These are phyloP conservation scores for Hydrozoanthus tunicans DNA, from an alignment of 64 coral and sea anemone species.

Conservation along the genomic window DNA sequence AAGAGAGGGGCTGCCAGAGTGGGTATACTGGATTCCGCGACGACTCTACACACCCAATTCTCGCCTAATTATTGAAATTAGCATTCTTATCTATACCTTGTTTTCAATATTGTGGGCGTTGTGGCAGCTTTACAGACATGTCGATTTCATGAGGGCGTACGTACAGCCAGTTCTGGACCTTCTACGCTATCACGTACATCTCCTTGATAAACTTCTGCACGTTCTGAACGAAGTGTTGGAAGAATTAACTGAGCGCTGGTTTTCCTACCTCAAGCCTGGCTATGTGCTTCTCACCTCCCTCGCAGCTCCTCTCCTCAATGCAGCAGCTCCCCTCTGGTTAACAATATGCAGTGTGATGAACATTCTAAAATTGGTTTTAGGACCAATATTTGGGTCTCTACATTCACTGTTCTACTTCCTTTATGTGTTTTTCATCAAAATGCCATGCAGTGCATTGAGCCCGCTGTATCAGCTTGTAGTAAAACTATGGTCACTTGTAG, in stretches of 20 bases:
- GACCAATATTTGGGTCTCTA: conserved; percentile 54
- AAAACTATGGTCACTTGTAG: conserved; percentile 57
- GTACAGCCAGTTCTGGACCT: conserved; percentile 77
- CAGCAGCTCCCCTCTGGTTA: conserved; percentile 50
- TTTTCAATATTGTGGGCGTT: conserved; percentile 94
- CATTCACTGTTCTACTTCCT: conserved; percentile 66
- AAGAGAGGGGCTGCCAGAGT: conserved; percentile 88
- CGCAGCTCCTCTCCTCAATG: conserved; percentile 65
- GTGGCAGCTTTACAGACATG: conserved; percentile 97
- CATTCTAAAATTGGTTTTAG: conserved; percentile 53
- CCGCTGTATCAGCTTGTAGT: conserved; percentile 50
- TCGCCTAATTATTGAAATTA: conserved; percentile 73
- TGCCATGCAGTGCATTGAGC: conserved; percentile 57
- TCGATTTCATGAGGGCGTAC: conserved; percentile 91
- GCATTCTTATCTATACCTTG: conserved; percentile 78
- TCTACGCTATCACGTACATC: conserved; percentile 75
- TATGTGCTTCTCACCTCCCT: conserved; percentile 79
- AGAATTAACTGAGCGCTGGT: conserved; percentile 86
- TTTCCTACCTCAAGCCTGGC: conserved; percentile 87
- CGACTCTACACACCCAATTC: conserved; percentile 79
- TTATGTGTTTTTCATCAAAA: conserved; percentile 70
- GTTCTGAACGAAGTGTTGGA: conserved; percentile 85
- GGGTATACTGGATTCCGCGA: conserved; percentile 87
- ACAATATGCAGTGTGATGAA: conserved; percentile 16
- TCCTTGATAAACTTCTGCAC: conserved; percentile 78